Base-by-base conservation (phyloP, 2,888 invertebrate species). In the Drosophila austrosaltans region DNA sequence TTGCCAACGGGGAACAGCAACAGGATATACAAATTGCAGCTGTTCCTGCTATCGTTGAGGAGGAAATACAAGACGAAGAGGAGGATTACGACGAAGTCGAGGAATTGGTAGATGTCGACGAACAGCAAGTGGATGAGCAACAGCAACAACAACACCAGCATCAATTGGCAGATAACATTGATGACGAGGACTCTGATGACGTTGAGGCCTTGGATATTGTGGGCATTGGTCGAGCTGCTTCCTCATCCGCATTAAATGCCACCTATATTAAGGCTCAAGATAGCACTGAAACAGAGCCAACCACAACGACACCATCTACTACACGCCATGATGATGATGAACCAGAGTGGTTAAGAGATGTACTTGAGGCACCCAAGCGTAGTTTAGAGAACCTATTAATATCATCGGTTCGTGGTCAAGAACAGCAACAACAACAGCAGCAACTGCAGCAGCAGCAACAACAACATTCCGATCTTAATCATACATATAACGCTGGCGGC, bases 341-440 rank as follows among this genome's bases (percentile, higher is more conserved):
- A 72, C 93, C 93, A 20, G 94, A 94, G 88, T 94, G 94, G 94
- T 89, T 94, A 66, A 93, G 94, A 66, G 94, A 94, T 87, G 94
- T 93, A 59, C 92, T 94, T 70, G 94, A 94, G 69, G 94, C 93
- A 54, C 94, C 94, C 60, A 92, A 91, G 72, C 91, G 92, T 58
- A 91, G 91, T 72, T 78, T 91, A 69, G 92, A 92, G 71, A 92
- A 91, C 78, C 85, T 91, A 67, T 73, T 91, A 44, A 89, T 91
- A 40, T 73, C 69, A 53, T 74, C 78, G 6, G 68, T 53, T 2
- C 53, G 64, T n/a, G 64, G 64, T 5, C 39, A 7, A 1, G 25
- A 73, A 36, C 63, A 20, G 2, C 63, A 70, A 42, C 63, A 69
- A 39, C 66, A 66, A 12, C 74, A 75, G 39, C 65, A 61, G 16